phyloP scores from a whole-genome alignment of 2,888 invertebrate species.

The Rhamnusium bicolor region DNA sequence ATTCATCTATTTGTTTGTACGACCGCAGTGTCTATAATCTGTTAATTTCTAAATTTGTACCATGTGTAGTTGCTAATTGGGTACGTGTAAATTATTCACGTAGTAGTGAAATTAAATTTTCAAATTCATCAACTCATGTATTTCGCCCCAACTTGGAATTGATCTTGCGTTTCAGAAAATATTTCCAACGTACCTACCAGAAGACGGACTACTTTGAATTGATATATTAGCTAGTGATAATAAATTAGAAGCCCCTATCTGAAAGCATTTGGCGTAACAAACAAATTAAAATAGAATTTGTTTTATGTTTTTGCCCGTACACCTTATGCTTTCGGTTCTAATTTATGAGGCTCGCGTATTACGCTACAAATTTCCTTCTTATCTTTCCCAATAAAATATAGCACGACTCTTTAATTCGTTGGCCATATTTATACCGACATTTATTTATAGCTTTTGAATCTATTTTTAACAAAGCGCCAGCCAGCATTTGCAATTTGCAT shows the following conservation, averaged over 20 bases:
- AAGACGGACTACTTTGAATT: not conserved
- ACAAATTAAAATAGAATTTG: slow-evolving; percentile 20
- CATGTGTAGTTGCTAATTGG: too few species aligned
- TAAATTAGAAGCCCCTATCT: slow-evolving; percentile 4
- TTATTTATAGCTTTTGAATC: not conserved
- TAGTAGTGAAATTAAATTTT: too few species aligned
- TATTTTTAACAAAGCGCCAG: not conserved
- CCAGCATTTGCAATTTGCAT: not conserved
- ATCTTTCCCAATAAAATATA: not conserved
- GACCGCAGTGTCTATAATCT: too few species aligned
- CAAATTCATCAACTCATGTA: too few species aligned
- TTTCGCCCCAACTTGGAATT: too few species aligned
- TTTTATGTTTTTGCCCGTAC: not conserved
- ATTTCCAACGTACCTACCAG: not conserved
- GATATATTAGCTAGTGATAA: not conserved
- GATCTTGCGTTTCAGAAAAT: not conserved
- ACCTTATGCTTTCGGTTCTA: not conserved
- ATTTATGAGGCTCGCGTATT: slow-evolving; percentile 1
- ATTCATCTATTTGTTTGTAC: too few species aligned
- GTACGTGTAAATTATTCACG: too few species aligned
- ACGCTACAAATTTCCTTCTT: slow-evolving; percentile 6
- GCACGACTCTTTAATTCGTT: not conserved
- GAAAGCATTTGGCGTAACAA: not conserved
- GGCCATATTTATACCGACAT: not conserved
- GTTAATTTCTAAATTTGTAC: too few species aligned